phyloP scores from a whole-genome alignment of 1,140 invertebrate species.

The Anthonomus grandis region DNA sequence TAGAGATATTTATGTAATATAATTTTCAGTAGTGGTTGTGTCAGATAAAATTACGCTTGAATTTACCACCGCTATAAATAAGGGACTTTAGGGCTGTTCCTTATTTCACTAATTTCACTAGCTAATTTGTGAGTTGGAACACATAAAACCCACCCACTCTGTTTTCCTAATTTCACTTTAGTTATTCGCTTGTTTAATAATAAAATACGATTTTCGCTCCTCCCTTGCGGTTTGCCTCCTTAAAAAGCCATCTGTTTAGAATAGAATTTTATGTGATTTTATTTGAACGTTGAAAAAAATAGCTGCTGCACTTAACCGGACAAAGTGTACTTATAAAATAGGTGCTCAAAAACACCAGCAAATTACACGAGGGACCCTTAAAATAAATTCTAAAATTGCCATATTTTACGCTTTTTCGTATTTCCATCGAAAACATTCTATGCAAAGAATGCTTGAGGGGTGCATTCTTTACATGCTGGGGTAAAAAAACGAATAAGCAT shows the following conservation, averaged over 20 bases:
- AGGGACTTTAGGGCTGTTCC: conserved; percentile 20
- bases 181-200: conserved; percentile 11
- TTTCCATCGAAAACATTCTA: not conserved
- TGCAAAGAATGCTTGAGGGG: not conserved
- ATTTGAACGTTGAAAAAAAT: no score
- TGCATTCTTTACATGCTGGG: not conserved
- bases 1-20: conserved; percentile 19
- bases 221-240: no score
- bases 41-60: conserved; percentile 21
- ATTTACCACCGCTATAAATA: conserved; percentile 24
- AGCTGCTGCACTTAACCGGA: no score
- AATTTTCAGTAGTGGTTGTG: conserved; percentile 17
- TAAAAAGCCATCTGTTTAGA: no score
- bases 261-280: no score
- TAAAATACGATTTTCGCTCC: conserved; percentile 3
- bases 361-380: no score
- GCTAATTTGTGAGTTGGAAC: conserved; percentile 20
- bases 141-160: conserved; percentile 18
- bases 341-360: no score
- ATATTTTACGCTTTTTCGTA: no score
- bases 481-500: not conserved
- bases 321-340: no score
- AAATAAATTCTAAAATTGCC: no score
- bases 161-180: conserved; percentile 18
- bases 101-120: conserved; percentile 23